These are phyloP conservation scores for Ardeotis arabs DNA, from an alignment of 2,113 vertebrate species.

Conservation along the genomic window DNA sequence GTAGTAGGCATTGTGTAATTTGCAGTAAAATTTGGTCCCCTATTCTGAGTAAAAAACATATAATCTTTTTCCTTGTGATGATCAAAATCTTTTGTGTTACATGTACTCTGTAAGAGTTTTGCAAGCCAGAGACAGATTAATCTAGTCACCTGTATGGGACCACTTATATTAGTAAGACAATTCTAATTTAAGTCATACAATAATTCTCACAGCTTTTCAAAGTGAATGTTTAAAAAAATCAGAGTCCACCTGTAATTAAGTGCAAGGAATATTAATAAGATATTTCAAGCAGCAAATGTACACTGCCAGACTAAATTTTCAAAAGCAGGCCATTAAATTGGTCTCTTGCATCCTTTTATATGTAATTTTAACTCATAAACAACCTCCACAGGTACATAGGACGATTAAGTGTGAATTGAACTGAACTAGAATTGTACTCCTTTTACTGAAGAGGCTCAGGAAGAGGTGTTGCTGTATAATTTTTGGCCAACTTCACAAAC, in stretches of 20 bases:
- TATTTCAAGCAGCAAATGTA: neutral
- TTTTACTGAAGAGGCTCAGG: neutral
- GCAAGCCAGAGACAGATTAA: neutral
- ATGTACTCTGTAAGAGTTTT: neutral
- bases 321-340: neutral
- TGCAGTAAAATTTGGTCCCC: neutral
- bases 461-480: neutral
- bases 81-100: neutral
- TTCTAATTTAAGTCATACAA: neutral
- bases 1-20: neutral
- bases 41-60: neutral
- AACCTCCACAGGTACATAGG: neutral
- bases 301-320: neutral
- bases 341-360: neutral
- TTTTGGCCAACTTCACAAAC: neutral
- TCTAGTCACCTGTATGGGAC: neutral
- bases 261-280: neutral
- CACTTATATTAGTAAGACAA: neutral
- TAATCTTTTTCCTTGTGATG: neutral
- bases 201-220: neutral
- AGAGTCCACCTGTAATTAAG: neutral
- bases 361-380: neutral
- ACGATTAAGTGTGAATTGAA: neutral
- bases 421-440: neutral
- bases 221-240: neutral